A percentile compares a stretch with the other conserved stretches of the same genome.
These are phyloP conservation scores for Heteronetta atricapilla DNA, from an alignment of 2,113 vertebrate species.

Conservation along the genomic window DNA sequence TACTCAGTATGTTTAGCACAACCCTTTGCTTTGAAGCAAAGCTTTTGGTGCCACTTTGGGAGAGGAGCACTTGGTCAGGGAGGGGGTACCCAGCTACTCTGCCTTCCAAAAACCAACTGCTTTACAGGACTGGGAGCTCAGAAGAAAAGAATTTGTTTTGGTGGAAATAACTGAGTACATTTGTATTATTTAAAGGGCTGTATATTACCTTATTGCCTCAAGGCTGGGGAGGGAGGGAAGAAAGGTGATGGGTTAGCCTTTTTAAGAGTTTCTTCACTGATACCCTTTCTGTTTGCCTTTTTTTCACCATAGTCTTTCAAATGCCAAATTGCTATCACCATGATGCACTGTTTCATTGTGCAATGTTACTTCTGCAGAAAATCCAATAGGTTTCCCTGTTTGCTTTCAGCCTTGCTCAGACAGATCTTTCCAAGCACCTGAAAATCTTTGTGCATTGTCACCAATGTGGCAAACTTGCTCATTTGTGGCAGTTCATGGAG, in stretches of 20 bases:
- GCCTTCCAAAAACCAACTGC: neutral
- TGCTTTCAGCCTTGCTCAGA: neutral
- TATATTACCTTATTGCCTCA: fast-evolving
- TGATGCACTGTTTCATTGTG: neutral
- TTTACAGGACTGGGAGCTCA: neutral
- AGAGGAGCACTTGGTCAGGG: neutral
- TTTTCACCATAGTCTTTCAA: neutral
- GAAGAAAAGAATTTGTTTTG: neutral
- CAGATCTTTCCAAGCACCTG: neutral
- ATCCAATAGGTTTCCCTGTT: neutral
- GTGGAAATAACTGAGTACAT: neutral
- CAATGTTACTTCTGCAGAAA: neutral
- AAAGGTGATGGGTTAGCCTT: neutral
- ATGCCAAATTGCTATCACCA: neutral
- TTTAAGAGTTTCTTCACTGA: neutral
- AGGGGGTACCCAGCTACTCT: neutral
- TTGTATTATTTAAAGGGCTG: neutral
- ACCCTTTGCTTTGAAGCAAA: neutral
- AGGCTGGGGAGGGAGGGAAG: fast-evolving
- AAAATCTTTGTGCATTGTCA: neutral
- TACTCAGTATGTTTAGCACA: neutral
- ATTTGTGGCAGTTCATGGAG: neutral
- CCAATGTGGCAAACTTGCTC: neutral
- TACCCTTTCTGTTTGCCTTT: neutral
- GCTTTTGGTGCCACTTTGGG: neutral